These are phyloP conservation scores for Hydropsyche tenuis DNA, from an alignment of 1,140 invertebrate genomes.

Conservation along the genomic window DNA sequence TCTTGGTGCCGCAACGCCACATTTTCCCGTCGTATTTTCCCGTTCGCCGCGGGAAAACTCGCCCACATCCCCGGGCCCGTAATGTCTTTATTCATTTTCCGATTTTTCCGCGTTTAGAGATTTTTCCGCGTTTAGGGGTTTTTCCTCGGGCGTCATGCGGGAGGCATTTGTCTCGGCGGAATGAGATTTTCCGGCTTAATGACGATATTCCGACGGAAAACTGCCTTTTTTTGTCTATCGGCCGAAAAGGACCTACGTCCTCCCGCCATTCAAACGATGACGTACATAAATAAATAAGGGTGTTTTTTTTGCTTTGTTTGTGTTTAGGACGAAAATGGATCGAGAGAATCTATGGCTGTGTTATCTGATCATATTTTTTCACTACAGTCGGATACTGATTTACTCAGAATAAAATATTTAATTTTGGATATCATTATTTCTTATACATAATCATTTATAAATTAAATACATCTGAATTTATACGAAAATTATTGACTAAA, in stretches of 20 bases:
- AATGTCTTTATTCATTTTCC: constrained; percentile 28
- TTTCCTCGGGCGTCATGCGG: constrained; percentile 6
- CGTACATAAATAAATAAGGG: constrained; percentile 14
- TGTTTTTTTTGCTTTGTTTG: not conserved
- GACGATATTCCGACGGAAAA: constrained; percentile 2
- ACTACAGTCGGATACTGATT: too few species aligned
- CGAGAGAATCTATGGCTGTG: not conserved
- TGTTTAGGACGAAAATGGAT: not conserved
- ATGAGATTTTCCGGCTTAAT: constrained; percentile 7
- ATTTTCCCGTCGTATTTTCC: too few species aligned
- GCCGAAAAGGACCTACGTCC: not conserved
- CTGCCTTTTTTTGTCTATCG: constrained; percentile 13
- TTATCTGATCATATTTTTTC: not conserved
- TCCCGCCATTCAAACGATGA: not conserved
- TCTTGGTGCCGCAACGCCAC: too few species aligned
- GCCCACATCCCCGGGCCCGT: constrained; percentile 1
- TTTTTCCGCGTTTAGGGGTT: constrained; percentile 5
- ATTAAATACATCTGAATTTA: too few species aligned
- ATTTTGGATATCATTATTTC: too few species aligned
- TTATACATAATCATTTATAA: too few species aligned
- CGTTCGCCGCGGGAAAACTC: not conserved
- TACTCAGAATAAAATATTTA: too few species aligned
- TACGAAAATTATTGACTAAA: too few species aligned
- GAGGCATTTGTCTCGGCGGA: constrained; percentile 16
- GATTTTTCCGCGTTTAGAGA: constrained; percentile 11